Evolutionary conservation across 2,888 invertebrate genomes (phyloP), one percentile per base, ranked within the genome.

Genomic region (Portevinia maculata): DNA sequence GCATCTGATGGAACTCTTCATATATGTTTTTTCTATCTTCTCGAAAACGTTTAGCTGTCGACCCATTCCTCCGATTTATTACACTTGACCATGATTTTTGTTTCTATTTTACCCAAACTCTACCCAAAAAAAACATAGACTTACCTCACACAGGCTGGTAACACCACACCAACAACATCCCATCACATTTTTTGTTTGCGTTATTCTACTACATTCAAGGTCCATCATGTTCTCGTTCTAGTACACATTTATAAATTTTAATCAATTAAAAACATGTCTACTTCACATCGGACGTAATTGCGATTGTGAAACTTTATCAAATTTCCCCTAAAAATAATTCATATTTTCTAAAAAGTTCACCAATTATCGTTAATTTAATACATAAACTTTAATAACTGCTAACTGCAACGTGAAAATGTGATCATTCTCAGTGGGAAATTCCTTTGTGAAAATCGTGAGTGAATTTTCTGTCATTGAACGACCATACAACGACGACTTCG

Each of bases 401-500:
- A 55, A 46, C 46, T 57, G 37, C 55, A 21, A 70, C 34, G 78
- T 73, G 78, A 83, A 83, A 83, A 83, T 83, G 78, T 83, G 78
- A 83, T 28, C 73, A 62, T 69, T 73, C 37, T 57, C 44, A 57
- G 81, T 81, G 81, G 81, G 59, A 76, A 83, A 83, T 83, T 62
- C 41, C 83, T 73, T 71, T 71, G 83, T 83, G 71, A 83, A 83
- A 83, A 83, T 73, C 67, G 83, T 83, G 83, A 83, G 83, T 83
- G 81, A 87, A 85, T 87, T 87, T 89, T 88, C 87, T 89, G 89
- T 89, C 89, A 89, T 89, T 89, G 89, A 88, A 89, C 89, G 60
- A 73, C 67, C 60, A 60, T 64, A 71, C 71, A 37, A 79, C 70
- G 62, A 69, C 69, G 32, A 39, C 57, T 46, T 44, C 55, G 53